Evolutionary conservation across 2,888 invertebrate genomes (phyloP).

Genomic region (Phania funesta): DNA sequence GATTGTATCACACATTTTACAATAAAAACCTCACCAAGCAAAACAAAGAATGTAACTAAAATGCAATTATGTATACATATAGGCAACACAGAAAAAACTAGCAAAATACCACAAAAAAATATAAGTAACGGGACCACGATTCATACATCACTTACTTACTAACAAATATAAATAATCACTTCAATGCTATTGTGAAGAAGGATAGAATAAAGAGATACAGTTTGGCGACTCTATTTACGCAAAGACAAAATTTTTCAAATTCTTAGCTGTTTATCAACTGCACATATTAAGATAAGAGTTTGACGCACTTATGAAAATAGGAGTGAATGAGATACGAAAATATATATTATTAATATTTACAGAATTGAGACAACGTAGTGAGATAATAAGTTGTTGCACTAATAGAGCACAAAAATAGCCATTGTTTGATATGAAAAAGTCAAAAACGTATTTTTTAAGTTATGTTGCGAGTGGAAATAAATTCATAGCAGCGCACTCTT

Average conservation of each 20-base stretch:
- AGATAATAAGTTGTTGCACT: slow-evolving; percentile 40
- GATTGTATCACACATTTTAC: background rate
- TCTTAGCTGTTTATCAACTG: slow-evolving; percentile 2
- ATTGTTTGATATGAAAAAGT: slow-evolving; percentile 23
- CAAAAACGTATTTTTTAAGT: background rate
- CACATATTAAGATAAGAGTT: slow-evolving; percentile 48
- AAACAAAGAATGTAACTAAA: no score
- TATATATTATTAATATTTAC: slow-evolving; percentile 38
- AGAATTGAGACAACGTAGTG: slow-evolving; percentile 4
- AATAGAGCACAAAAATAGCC: slow-evolving; percentile 24
- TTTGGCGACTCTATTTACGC: no score
- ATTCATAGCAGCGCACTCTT: no score
- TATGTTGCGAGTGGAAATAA: no score
- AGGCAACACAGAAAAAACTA: no score
- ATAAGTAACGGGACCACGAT: background rate
- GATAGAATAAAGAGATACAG: background rate
- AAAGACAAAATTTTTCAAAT: slow-evolving; percentile 8
- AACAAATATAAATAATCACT: background rate
- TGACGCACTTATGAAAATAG: slow-evolving; percentile 48
- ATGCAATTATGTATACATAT: no score
- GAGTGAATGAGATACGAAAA: slow-evolving; percentile 40
- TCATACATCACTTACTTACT: background rate
- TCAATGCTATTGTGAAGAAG: background rate
- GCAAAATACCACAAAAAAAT: no score
- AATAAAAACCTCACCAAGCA: no score